Conservation (phyloP, 1,140 invertebrate species). For the Coboldia fuscipes region DNA sequence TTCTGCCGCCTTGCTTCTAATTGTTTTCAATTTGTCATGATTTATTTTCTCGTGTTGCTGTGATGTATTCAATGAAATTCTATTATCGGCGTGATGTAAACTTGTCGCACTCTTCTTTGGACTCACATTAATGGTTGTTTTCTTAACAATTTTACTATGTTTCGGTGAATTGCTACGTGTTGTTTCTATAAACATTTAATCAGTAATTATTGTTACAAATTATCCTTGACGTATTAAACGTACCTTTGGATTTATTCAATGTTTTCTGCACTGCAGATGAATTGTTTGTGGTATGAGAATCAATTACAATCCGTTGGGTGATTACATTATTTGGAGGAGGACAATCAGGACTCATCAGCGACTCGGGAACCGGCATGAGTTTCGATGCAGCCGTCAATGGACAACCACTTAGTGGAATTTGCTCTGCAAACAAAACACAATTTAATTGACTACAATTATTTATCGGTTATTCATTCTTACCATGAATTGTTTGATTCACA, state of each 20-base stretch:
- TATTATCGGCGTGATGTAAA: too few relatives aligned
- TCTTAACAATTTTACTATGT: too few relatives aligned
- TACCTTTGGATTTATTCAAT: too few relatives aligned
- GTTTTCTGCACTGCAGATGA: too few relatives aligned
- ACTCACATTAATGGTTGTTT: too few relatives aligned
- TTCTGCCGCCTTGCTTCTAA: slow-evolving; percentile 21
- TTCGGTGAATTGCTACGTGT: too few relatives aligned
- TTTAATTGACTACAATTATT: neutral
- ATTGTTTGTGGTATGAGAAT: too few relatives aligned
- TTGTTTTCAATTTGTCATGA: slow-evolving; percentile 21
- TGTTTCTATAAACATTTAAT: too few relatives aligned
- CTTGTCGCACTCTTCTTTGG: too few relatives aligned
- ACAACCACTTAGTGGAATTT: slow-evolving; percentile 8
- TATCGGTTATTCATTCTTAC: neutral
- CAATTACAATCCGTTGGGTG: slow-evolving; percentile 14
- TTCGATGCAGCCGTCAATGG: slow-evolving; percentile 59
- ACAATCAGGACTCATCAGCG: slow-evolving; percentile 59
- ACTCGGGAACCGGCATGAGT: slow-evolving; percentile 67
- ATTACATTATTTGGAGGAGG: slow-evolving; percentile 19
- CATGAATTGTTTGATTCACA: neutral
- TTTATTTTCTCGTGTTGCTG: slow-evolving; percentile 21
- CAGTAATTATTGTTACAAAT: too few relatives aligned
- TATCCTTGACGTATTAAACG: too few relatives aligned
- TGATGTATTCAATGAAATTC: too few relatives aligned
- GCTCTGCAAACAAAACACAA: slow-evolving; percentile 1